Evolutionary conservation across 92 coral and sea anemone genomes (phyloP).

Genomic region (Plumapathes pennacea): DNA sequence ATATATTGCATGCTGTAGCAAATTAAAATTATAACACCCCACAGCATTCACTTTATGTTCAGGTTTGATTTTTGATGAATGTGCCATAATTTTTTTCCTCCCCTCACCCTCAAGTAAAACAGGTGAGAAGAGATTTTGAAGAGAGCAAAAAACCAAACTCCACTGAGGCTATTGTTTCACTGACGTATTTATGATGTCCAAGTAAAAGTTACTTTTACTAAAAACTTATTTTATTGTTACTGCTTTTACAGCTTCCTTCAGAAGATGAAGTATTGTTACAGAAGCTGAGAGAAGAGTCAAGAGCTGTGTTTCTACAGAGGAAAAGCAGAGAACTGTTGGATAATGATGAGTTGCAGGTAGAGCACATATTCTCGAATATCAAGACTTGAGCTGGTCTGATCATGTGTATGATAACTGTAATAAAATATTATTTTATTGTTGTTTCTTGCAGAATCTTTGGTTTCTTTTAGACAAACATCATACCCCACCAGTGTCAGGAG

Average conservation of each 20-base stretch:
- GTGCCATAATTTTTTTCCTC: too few species aligned
- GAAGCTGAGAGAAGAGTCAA: constrained; percentile 88
- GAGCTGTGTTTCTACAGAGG: constrained; percentile 96
- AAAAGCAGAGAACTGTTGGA: constrained; percentile 95
- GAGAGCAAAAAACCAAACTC: too few species aligned
- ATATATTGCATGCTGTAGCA: too few species aligned
- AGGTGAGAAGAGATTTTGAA: too few species aligned
- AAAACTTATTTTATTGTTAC: too few species aligned
- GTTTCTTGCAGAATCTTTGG: constrained; percentile 83
- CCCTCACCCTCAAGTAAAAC: too few species aligned
- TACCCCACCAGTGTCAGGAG: constrained; percentile 87
- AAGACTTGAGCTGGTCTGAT: too few species aligned
- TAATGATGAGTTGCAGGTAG: constrained; percentile 95
- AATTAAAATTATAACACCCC: too few species aligned
- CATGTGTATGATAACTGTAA: too few species aligned
- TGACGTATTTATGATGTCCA: background rate
- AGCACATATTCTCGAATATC: background rate
- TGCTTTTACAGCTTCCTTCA: constrained; percentile 94
- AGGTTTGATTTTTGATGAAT: too few species aligned
- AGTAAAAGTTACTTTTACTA: background rate
- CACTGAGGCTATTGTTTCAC: background rate
- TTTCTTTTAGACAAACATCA: constrained; percentile 94
- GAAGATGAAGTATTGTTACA: constrained; percentile 95
- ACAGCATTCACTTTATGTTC: too few species aligned
- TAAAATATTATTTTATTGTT: background rate